Conservation (phyloP, 2,113 vertebrate species). For the Rhegmatorhina hoffmannsi region DNA sequence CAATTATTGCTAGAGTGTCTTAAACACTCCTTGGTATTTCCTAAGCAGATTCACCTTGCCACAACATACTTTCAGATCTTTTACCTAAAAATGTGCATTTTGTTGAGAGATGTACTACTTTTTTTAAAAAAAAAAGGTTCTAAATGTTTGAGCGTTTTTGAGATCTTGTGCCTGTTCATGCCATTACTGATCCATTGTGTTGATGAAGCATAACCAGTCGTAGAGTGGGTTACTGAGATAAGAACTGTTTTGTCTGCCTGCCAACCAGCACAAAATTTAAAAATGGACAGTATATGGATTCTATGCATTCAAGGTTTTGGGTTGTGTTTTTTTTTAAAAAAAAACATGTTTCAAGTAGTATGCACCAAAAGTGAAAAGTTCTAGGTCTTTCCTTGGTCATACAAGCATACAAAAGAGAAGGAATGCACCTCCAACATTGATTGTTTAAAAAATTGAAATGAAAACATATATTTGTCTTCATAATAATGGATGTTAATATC, state of each 20-base stretch:
- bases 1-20: background rate
- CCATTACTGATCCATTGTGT: background rate
- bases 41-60: background rate
- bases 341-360: background rate
- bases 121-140: background rate
- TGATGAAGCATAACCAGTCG: background rate
- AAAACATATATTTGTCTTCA: background rate
- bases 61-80: background rate
- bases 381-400: background rate
- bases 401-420: background rate
- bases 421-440: background rate
- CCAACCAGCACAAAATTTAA: background rate
- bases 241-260: background rate
- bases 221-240: background rate
- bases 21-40: background rate
- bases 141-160: background rate
- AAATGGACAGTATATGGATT: background rate
- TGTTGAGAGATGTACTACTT: background rate
- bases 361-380: constrained; percentile 31
- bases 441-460: background rate
- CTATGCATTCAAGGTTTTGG: background rate
- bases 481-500: background rate
- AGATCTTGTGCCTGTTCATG: background rate
- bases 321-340: background rate
- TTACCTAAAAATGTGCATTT: background rate